These are phyloP conservation scores for Semnornis frantzii DNA, from an alignment of 2,113 vertebrate species.

Conservation along the genomic window DNA sequence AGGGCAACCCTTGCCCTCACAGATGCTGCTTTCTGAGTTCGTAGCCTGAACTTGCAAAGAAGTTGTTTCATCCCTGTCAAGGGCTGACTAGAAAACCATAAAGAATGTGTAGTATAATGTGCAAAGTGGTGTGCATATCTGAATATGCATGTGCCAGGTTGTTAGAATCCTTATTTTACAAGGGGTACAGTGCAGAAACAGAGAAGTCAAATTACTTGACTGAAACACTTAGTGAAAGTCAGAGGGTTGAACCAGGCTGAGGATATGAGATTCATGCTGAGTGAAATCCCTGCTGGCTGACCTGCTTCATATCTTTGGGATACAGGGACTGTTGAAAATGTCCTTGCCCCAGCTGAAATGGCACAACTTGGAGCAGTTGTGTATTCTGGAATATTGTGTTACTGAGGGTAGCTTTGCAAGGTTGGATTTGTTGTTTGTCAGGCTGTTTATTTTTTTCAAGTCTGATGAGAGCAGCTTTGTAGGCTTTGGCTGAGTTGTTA, in stretches of 20 bases:
- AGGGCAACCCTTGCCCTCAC: background rate
- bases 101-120: background rate
- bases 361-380: background rate
- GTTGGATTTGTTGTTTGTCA: conserved; percentile 4
- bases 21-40: background rate
- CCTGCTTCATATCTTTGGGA: background rate
- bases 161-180: background rate
- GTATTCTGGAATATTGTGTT: background rate
- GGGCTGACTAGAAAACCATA: background rate
- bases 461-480: conserved; percentile 27
- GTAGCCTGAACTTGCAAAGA: background rate
- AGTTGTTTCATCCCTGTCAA: background rate
- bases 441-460: background rate
- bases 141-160: background rate
- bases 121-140: background rate
- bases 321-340: background rate
- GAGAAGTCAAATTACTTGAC: background rate
- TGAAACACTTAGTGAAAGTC: background rate
- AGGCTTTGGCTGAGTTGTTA: background rate
- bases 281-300: background rate
- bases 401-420: background rate
- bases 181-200: background rate
- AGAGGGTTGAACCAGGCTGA: background rate
- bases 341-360: background rate
- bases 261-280: background rate